A percentile compares a stretch with the other conserved stretches of the same genome.
These are phyloP conservation scores for Brachymystax lenok DNA, from an alignment of 2,797 vertebrate genomes.

Conservation along the genomic window DNA sequence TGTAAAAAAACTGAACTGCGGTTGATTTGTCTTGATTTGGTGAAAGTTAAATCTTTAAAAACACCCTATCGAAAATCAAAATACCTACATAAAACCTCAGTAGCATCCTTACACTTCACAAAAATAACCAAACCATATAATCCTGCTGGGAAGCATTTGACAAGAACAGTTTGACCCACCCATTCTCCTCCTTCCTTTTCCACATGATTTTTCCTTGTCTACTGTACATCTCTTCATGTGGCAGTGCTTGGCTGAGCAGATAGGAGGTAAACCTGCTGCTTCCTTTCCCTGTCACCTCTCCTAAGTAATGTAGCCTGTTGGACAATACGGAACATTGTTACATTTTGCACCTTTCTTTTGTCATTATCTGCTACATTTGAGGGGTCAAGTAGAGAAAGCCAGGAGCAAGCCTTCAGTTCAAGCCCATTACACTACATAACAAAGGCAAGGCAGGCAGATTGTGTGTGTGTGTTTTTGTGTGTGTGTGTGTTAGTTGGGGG, in stretches of 20 bases:
- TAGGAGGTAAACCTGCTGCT: constrained; percentile 90
- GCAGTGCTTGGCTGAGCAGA: constrained; percentile 87
- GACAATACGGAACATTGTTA: constrained; percentile 97
- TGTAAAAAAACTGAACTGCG: constrained; percentile 67
- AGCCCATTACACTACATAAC: constrained; percentile 1
- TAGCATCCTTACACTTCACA: constrained; percentile 91
- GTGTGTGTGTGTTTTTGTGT: too few relatives aligned
- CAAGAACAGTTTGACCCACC: constrained; percentile 75
- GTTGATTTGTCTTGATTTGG: constrained; percentile 82
- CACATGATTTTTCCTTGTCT: constrained; percentile 48
- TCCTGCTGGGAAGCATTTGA: constrained; percentile 71
- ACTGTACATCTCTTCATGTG: constrained; percentile 85
- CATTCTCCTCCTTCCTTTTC: constrained; percentile 50
- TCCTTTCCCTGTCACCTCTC: constrained; percentile 83
- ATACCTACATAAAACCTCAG: constrained; percentile 87
- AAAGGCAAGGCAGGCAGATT: neutral
- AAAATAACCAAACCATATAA: constrained; percentile 70
- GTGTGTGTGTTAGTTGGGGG: too few relatives aligned
- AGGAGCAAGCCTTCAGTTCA: constrained; percentile 36
- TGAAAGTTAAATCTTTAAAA: constrained; percentile 85
- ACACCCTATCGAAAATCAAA: constrained; percentile 76
- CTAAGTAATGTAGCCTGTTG: constrained; percentile 97
- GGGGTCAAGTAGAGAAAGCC: constrained; percentile 45
- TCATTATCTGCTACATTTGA: constrained; percentile 10
- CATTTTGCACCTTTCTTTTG: constrained; percentile 79